phyloP scores from a whole-genome alignment of 1,140 invertebrate species.

The Spodoptera litura region DNA sequence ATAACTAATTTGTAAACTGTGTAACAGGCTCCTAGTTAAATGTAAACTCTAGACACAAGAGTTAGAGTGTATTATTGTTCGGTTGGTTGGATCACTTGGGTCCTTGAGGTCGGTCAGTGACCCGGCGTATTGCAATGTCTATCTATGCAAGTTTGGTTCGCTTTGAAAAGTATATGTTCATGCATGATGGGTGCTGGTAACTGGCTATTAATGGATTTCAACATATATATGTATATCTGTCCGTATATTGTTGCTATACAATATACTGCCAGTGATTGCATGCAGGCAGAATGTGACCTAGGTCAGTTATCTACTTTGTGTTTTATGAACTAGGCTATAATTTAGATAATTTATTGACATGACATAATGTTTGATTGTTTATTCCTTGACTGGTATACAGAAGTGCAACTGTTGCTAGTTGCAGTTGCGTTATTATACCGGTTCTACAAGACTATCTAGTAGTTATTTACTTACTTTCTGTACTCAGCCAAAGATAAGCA shows the following conservation, averaged over 20 bases:
- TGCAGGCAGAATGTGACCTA: not conserved
- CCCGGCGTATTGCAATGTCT: conserved; percentile 60
- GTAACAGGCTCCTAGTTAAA: not conserved
- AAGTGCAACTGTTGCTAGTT: too few relatives aligned
- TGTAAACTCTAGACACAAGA: not conserved
- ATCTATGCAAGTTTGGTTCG: conserved; percentile 49
- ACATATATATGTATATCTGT: not conserved
- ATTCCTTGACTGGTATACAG: too few relatives aligned
- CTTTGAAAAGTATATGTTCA: conserved; percentile 1
- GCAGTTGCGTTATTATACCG: too few relatives aligned
- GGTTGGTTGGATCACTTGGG: conserved; percentile 34
- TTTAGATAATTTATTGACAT: too few relatives aligned
- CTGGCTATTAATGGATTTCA: conserved; percentile 30
- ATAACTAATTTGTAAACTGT: conserved; percentile 26
- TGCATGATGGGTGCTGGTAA: conserved; percentile 19
- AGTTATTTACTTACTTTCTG: too few relatives aligned
- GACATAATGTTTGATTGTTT: too few relatives aligned
- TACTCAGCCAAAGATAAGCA: too few relatives aligned
- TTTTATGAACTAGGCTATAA: not conserved
- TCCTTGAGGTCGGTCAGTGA: conserved; percentile 73
- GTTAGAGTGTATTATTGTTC: not conserved
- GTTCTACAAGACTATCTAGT: too few relatives aligned
- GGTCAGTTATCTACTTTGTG: not conserved
- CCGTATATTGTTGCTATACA: not conserved
- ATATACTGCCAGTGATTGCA: not conserved